Base-by-base conservation (phyloP, 2,113 vertebrate species). In the Catharus minimus region DNA sequence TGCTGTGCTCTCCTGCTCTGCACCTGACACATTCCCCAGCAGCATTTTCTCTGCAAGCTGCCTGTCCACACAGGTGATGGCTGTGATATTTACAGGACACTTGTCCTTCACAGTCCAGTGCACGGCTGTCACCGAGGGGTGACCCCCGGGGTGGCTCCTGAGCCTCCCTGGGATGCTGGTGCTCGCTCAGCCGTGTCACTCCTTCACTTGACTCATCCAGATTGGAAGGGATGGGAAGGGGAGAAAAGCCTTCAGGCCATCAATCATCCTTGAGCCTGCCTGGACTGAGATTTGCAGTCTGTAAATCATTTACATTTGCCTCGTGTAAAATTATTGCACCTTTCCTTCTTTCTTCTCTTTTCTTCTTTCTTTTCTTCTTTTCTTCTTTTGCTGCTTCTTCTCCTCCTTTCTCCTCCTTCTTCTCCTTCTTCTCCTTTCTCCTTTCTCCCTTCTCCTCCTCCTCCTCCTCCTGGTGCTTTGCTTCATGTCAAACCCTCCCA, bases 111-210 rank as follows among this genome's bases (percentile, higher is more conserved):
- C 58, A 32, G 55, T 7, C 39, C 8, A 3, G 76, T 32, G 83
- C 50, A 12, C 0, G 0, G 58, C 32, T 7, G 13, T 77, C 60
- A 33, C 55, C 0, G 0, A 26, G 28, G 56, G 22, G 15, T 82
- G 61, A 82, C 43, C 47, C 32, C 56, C 0, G 0, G 38, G 27
- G 15, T 46, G 66, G 38, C 44, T 64, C 55, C 80, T 39, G 15
- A 61, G 39, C 50, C 68, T 93, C 56, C 68, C 28, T 13, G 4
- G 13, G 55, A 13, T 2, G 4, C 62, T 39, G 76, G 2, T 55
- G 64, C 41, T 82, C 8, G 0, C 72, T 94, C 77, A 68, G 21
- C 44, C 1, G 0, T 39, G 44, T 57, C 43, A 3, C 61, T 61
- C 6, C 7, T 66, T 47, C 67, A 4, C 64, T 72, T 23, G 23